phyloP scores from a whole-genome alignment of 2,113 vertebrate genomes.

The Apus apus region DNA sequence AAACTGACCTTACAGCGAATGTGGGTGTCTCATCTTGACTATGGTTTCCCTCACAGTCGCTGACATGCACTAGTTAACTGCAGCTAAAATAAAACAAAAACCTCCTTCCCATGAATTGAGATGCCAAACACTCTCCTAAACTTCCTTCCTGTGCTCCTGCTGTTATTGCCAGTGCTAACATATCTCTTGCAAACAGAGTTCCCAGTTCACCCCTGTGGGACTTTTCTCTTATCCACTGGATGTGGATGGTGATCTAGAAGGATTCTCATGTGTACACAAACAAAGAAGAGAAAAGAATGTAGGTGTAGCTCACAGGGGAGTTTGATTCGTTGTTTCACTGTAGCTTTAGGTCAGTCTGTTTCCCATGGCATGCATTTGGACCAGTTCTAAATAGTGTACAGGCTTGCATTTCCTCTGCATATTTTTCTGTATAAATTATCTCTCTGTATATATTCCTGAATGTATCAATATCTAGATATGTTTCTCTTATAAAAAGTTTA shows the following conservation, averaged over 20 bases:
- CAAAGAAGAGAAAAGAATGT: not conserved
- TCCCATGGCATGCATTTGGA: not conserved
- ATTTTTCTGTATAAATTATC: not conserved
- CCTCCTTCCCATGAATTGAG: not conserved
- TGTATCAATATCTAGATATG: not conserved
- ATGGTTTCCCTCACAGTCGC: not conserved
- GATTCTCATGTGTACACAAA: not conserved
- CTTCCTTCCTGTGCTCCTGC: not conserved
- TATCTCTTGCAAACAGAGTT: not conserved
- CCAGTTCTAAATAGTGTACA: not conserved
- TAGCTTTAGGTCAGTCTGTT: not conserved
- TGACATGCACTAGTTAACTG: not conserved
- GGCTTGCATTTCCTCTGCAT: not conserved
- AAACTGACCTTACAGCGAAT: not conserved
- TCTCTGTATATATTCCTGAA: not conserved
- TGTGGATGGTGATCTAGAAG: not conserved
- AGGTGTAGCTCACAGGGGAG: not conserved
- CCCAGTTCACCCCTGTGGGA: fast-evolving
- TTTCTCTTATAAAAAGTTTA: not conserved
- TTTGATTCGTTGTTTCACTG: not conserved
- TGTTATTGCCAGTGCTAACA: not conserved
- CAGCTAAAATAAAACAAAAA: not conserved
- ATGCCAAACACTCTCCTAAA: not conserved
- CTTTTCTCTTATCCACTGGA: not conserved
- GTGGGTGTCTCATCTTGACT: not conserved